A percentile compares a stretch with the other conserved stretches of the same genome.
Evolutionary conservation across 2,888 invertebrate genomes (phyloP).

Genomic region (Augiades crinisus): DNA sequence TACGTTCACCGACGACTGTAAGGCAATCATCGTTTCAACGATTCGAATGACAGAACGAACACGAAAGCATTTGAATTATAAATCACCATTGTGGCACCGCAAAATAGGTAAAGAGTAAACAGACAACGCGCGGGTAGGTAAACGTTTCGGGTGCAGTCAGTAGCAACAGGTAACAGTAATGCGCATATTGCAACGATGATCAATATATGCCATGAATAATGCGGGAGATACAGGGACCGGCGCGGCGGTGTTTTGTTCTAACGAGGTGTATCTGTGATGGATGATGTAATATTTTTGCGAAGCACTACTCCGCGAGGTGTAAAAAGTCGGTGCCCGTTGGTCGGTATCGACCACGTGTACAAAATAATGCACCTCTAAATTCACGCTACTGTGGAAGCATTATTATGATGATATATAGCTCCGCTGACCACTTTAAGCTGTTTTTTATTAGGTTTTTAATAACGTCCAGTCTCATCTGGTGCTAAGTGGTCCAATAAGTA

Average conservation of each 20-base stretch:
- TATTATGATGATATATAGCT: too few species aligned
- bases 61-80: not conserved
- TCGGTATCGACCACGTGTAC: too few species aligned
- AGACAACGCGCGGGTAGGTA: not conserved
- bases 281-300: conserved; percentile 6
- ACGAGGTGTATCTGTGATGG: not conserved
- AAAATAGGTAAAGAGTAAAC: not conserved
- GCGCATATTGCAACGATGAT: conserved; percentile 1
- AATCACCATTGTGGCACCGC: not conserved
- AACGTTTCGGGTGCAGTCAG: not conserved
- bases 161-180: conserved; percentile 15
- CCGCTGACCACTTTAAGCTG: too few species aligned
- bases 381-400: too few species aligned
- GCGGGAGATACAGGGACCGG: not conserved
- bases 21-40: not conserved
- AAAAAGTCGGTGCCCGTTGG: too few species aligned
- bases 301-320: not conserved
- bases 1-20: too few species aligned
- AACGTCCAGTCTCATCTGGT: too few species aligned
- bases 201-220: conserved; percentile 15
- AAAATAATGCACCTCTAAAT: too few species aligned
- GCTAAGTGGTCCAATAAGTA: too few species aligned
- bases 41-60: not conserved
- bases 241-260: not conserved
- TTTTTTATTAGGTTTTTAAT: too few species aligned